Base-by-base conservation (phyloP, 2,113 vertebrate genomes). In the Suricata suricatta region DNA sequence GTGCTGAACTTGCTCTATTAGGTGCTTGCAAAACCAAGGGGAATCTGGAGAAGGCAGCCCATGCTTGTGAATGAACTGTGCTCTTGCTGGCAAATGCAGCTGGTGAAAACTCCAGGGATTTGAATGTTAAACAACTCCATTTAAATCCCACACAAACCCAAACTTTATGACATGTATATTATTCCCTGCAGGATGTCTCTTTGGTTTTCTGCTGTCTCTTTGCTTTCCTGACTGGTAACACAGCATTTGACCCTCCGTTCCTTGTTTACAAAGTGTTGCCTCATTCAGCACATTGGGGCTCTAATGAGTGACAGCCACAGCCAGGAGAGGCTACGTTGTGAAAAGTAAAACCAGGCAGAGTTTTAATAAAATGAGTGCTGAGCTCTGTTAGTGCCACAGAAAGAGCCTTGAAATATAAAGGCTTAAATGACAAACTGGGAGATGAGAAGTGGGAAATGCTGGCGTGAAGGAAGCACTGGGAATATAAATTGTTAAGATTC, bases 1-100 rank as follows among this genome's bases (percentile, higher is more conserved):
- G 95, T 96, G 71, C 97, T 96, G 92, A 88, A 97, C 96, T 96
- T 98, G 97, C 63, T n/a, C 95, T 97, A 91, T 96, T 89, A 93
- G 96, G 96, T 96, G 97, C 93, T 97, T 80, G 95, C 98, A 97
- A 98, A 98, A 96, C 41, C 96, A 95, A 98, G 97, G 97, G 89
- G 87, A 11, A 6, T 89, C 47, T 97, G 19, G 81, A 95, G 90
- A 97, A 93, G 47, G 64, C 5, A 77, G 74, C 41, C 3, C 0
- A 12, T 13, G 13, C 27, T 11, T 38, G n/a, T 0, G 5, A 68
- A 86, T 29, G 64, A 92, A 31, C 60, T 41, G 7, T 3, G 7
- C 72, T 81, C 47, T 64, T 9, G 14, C 80, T n/a, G 31, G 88
- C 16, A 88, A 89, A 95, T 60, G 35, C 4, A 57, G n/a, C 25